These are phyloP conservation scores for Alfaro cultratus DNA, from an alignment of 2,797 vertebrate species.

Conservation along the genomic window DNA sequence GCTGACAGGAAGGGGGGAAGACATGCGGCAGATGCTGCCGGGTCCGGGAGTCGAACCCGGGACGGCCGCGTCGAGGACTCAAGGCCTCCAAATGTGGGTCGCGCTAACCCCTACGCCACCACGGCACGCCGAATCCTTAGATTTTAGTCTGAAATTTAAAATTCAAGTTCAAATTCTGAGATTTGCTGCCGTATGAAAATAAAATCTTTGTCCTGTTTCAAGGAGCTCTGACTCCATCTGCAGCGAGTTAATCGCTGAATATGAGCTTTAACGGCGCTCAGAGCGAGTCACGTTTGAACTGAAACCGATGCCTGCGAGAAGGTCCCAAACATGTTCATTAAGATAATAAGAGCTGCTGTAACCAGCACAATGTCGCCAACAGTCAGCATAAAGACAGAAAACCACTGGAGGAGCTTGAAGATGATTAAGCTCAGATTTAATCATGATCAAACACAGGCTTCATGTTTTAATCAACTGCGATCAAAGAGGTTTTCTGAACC, in stretches of 20 bases:
- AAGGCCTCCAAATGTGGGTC: too few species aligned
- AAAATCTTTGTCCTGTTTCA: background rate
- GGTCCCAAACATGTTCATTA: background rate
- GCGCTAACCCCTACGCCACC: too few species aligned
- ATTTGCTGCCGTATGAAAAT: background rate
- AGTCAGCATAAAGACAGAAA: background rate
- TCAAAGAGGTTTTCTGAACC: conserved; percentile 2
- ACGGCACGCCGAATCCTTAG: too few species aligned
- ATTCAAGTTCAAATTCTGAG: background rate
- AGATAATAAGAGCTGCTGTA: background rate
- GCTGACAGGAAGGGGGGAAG: too few species aligned
- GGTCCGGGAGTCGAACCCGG: too few species aligned
- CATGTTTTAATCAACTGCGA: background rate
- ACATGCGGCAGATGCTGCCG: too few species aligned
- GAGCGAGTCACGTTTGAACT: background rate
- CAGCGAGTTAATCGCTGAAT: background rate
- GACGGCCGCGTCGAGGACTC: too few species aligned
- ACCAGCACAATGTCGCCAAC: background rate
- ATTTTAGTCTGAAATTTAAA: background rate
- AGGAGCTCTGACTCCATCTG: background rate
- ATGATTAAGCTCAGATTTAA: conserved; percentile 3
- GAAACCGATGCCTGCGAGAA: background rate
- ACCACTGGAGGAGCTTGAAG: background rate
- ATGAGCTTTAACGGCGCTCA: background rate
- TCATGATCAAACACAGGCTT: background rate